Conservation (phyloP, 2,888 invertebrate genomes). For the Lasioglossum pauxillum region DNA sequence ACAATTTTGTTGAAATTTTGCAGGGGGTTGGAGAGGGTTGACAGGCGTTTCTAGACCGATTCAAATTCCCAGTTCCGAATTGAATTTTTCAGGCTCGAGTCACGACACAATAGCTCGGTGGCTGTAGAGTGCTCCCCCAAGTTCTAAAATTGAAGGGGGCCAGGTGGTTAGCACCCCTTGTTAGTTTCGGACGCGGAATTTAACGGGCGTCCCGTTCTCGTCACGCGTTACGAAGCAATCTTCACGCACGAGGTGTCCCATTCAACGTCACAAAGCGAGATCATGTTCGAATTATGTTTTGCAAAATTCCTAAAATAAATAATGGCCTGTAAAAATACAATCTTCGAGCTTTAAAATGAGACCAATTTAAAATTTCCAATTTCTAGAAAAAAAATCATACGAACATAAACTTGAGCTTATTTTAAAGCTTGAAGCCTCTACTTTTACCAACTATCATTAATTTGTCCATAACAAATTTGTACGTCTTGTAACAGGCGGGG, state of each 20-base stretch:
- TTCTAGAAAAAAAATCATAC: neutral
- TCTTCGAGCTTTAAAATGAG: too few species aligned
- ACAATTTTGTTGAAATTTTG: neutral
- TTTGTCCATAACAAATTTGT: too few species aligned
- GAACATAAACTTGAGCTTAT: neutral
- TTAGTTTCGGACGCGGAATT: neutral
- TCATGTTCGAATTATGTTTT: neutral
- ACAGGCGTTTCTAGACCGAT: neutral
- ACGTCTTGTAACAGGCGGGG: too few species aligned
- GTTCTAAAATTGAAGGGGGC: neutral
- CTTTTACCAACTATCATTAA: too few species aligned
- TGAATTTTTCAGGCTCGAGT: neutral
- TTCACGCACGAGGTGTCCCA: neutral
- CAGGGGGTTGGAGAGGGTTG: neutral
- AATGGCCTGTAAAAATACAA: too few species aligned
- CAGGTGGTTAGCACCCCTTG: conserved; percentile 1
- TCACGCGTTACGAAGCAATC: neutral
- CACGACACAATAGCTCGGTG: neutral
- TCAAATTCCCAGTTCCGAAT: neutral
- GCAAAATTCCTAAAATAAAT: neutral
- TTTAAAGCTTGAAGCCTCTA: neutral
- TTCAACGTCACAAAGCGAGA: neutral
- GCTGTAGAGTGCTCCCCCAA: neutral
- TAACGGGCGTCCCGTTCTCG: neutral
- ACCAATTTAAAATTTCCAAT: neutral